Conservation (phyloP, 2,113 vertebrate genomes). For the Tachysurus fulvidraco region DNA sequence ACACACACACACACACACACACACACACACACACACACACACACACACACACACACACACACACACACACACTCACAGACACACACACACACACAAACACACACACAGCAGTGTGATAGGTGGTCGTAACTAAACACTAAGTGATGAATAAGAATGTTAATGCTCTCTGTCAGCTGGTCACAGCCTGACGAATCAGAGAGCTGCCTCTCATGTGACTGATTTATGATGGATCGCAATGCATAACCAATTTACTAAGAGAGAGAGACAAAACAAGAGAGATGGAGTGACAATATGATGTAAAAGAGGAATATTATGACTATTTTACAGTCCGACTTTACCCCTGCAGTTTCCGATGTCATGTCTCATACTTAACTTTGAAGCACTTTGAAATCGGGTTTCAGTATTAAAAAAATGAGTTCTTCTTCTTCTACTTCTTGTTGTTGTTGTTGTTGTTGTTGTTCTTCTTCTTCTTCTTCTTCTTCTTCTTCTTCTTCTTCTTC, state of each 20-base stretch:
- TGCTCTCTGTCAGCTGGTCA: slow-evolving; percentile 66
- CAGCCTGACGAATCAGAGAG: slow-evolving; percentile 66
- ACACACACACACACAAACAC: slow-evolving; percentile 46
- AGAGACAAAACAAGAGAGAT: neutral
- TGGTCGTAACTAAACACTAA: slow-evolving; percentile 58
- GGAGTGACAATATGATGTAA: slow-evolving; percentile 20
- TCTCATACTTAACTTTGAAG: neutral
- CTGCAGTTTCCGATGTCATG: neutral
- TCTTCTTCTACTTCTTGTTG: too few relatives aligned
- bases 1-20: slow-evolving; percentile 29
- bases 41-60: too few relatives aligned
- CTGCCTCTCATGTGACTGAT: slow-evolving; percentile 40
- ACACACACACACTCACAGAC: slow-evolving; percentile 19
- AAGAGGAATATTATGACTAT: neutral
- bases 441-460: too few relatives aligned
- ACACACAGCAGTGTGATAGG: slow-evolving; percentile 25
- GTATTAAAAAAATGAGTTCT: neutral
- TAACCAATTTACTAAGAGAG: neutral
- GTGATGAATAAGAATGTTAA: slow-evolving; percentile 67
- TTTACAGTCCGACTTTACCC: neutral
- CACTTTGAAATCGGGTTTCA: neutral
- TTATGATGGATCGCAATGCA: slow-evolving; percentile 28
- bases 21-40: neutral
- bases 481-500: too few relatives aligned
- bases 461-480: too few relatives aligned